Evolutionary conservation across 2,797 vertebrate species (phyloP).

Genomic region (Arnoldichthys spilopterus): DNA sequence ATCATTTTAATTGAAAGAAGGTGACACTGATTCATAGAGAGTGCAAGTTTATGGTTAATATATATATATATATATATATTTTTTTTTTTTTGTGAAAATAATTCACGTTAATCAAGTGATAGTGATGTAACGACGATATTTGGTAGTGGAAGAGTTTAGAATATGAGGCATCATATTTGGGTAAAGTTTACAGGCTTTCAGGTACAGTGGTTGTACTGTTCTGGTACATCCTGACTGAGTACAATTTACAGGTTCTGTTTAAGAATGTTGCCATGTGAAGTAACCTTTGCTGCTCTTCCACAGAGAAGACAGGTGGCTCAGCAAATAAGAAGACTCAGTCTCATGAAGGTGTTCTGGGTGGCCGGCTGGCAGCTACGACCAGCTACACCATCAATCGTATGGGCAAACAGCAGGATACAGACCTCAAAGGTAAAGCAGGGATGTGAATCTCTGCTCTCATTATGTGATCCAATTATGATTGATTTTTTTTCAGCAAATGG

Average conservation of each 20-base stretch:
- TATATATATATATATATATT: too few species aligned
- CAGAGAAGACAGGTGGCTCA: conserved; percentile 66
- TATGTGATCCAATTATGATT: neutral
- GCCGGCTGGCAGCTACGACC: conserved; percentile 90
- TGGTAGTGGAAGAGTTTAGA: too few species aligned
- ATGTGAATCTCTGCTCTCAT: neutral
- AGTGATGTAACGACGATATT: too few species aligned
- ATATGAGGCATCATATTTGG: too few species aligned
- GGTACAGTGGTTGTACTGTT: too few species aligned
- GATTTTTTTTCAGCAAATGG: neutral
- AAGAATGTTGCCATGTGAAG: neutral
- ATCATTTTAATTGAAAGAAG: too few species aligned
- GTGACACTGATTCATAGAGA: too few species aligned
- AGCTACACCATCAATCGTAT: conserved; percentile 92
- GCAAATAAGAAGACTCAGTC: conserved; percentile 83
- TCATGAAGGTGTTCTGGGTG: conserved; percentile 91
- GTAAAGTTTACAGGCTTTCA: too few species aligned
- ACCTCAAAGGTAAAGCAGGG: conserved; percentile 80
- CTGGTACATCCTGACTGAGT: too few species aligned
- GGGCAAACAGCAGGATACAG: conserved; percentile 86
- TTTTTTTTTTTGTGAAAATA: too few species aligned
- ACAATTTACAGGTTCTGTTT: neutral
- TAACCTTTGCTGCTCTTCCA: conserved; percentile 2
- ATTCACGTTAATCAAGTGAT: too few species aligned
- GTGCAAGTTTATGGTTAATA: too few species aligned